A percentile compares a stretch with the other conserved stretches of the same genome.
Evolutionary conservation across 2,113 vertebrate genomes (phyloP).

Genomic region (Erpornis zantholeuca): DNA sequence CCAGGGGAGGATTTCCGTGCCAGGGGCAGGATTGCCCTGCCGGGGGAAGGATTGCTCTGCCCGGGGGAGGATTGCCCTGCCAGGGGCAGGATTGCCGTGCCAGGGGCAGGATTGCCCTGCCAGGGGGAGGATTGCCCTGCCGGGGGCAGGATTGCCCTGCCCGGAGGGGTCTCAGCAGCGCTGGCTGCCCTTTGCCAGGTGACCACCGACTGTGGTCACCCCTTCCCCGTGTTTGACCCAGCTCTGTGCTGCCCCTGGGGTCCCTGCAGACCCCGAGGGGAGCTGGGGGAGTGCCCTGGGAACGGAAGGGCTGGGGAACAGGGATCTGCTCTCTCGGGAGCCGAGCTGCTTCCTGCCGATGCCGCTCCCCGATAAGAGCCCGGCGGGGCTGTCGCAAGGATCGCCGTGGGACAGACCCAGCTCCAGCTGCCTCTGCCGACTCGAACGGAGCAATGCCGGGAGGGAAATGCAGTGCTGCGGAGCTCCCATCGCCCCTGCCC

Average conservation of each 20-base stretch:
- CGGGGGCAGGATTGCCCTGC: neutral
- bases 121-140: neutral
- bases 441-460: neutral
- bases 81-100: neutral
- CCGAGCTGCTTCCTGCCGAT: neutral
- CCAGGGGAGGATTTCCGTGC: neutral
- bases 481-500: neutral
- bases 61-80: neutral
- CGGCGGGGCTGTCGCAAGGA: neutral
- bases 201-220: neutral
- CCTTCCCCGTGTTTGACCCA: neutral
- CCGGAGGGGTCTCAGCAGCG: rapidly evolving
- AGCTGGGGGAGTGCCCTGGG: rapidly evolving
- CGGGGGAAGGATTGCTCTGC: no score
- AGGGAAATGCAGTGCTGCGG: neutral
- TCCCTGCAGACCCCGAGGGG: neutral
- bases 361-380: neutral
- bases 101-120: neutral
- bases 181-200: neutral
- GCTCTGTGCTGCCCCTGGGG: neutral
- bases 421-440: neutral
- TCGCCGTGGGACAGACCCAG: neutral
- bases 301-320: rapidly evolving
- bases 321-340: rapidly evolving
- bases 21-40: no score